These are phyloP conservation scores for Crotalus helleri DNA, from an alignment of 2,113 vertebrate genomes.

Conservation along the genomic window DNA sequence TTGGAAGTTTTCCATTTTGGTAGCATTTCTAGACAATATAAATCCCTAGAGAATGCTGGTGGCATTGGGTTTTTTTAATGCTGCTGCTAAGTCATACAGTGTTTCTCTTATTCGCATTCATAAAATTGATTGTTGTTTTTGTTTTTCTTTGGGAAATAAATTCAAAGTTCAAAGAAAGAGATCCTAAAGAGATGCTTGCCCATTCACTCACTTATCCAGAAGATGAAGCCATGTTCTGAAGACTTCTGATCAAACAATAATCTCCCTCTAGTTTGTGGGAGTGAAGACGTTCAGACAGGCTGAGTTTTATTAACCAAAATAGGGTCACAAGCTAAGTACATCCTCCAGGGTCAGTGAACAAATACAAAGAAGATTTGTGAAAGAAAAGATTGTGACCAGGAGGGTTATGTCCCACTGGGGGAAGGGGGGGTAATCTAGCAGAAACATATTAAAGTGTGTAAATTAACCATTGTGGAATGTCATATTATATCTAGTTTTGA, in stretches of 20 bases:
- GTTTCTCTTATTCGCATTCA: not conserved
- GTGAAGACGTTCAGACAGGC: conserved; percentile 62
- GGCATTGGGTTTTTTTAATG: conserved; percentile 7
- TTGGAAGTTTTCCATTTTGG: conserved; percentile 50
- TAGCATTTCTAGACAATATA: conserved; percentile 23
- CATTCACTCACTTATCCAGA: not conserved
- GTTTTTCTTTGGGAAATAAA: conserved; percentile 20
- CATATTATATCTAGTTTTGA: conserved; percentile 34
- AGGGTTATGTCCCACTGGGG: conserved; percentile 57
- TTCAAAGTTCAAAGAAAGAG: not conserved
- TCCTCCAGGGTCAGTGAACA: conserved; percentile 74
- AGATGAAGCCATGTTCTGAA: not conserved
- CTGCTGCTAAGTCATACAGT: conserved; percentile 44
- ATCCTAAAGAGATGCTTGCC: conserved; percentile 3
- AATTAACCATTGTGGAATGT: conserved; percentile 61
- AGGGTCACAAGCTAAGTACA: conserved; percentile 82
- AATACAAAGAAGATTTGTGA: conserved; percentile 73
- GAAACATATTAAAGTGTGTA: conserved; percentile 59
- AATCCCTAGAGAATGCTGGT: conserved; percentile 33
- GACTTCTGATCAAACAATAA: conserved; percentile 62
- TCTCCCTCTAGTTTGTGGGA: conserved; percentile 57
- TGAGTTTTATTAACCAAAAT: conserved; percentile 73
- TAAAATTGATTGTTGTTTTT: conserved; percentile 29
- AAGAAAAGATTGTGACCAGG: conserved; percentile 71
- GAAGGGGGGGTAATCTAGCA: conserved; percentile 59